Conservation (phyloP, 2,797 vertebrate genomes). For the Tokudaia muenninki region DNA sequence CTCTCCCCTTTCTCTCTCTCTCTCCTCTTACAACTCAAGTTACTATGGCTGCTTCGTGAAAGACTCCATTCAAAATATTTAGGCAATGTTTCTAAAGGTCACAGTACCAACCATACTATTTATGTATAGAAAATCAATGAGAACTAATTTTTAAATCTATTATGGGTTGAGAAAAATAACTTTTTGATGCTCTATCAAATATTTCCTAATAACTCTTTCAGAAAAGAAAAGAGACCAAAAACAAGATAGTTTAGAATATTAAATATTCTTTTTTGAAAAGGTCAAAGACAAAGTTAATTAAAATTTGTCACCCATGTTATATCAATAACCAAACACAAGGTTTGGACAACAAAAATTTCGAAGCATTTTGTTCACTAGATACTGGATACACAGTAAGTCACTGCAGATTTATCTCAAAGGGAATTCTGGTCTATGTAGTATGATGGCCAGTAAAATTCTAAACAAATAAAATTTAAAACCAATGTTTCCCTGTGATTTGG, state of each 20-base stretch:
- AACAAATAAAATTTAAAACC: constrained; percentile 1
- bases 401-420: neutral
- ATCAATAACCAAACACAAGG: neutral
- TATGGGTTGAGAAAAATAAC: neutral
- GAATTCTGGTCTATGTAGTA: neutral
- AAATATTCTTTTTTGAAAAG: neutral
- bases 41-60: neutral
- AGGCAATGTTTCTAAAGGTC: neutral
- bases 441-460: neutral
- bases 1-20: too few relatives aligned
- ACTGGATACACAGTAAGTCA: neutral
- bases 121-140: neutral
- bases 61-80: constrained; percentile 9
- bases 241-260: neutral
- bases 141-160: neutral
- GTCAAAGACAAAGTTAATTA: neutral
- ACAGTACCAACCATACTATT: neutral
- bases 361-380: neutral
- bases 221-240: neutral
- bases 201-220: neutral
- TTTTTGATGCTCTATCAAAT: neutral
- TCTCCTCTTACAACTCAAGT: neutral
- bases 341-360: neutral
- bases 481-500: neutral
- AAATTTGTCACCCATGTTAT: neutral